A percentile compares a stretch with the other conserved stretches of the same genome.
phyloP scores from a whole-genome alignment of 1,140 invertebrate genomes.

The Caenorhabditis tropicalis region DNA sequence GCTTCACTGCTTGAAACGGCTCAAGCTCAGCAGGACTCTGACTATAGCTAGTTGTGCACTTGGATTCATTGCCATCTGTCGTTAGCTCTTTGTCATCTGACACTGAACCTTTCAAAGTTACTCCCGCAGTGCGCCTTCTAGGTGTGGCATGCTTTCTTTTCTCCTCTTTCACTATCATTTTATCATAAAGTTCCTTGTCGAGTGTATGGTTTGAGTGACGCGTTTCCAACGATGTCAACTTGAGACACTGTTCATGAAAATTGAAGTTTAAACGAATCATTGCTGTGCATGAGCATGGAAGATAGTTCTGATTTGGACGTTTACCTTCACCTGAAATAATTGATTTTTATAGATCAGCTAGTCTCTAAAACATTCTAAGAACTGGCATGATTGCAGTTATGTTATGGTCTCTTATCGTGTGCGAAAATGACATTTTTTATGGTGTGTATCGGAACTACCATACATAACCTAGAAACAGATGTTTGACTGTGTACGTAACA shows the following conservation, averaged over 20 bases:
- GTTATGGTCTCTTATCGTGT: too few relatives aligned
- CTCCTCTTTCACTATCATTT: background rate
- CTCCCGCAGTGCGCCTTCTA: background rate
- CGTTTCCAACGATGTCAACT: conserved; percentile 54
- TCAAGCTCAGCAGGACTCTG: background rate
- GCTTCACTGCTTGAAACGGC: too few relatives aligned
- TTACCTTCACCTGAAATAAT: conserved; percentile 65
- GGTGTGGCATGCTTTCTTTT: background rate
- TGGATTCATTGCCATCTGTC: too few relatives aligned
- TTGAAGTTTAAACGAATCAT: conserved; percentile 68
- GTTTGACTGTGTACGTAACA: background rate
- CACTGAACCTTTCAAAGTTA: too few relatives aligned
- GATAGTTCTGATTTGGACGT: conserved; percentile 67
- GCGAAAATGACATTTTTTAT: too few relatives aligned
- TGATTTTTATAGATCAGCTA: background rate
- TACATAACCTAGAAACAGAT: background rate
- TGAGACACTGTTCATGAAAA: conserved; percentile 50
- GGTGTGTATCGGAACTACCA: too few relatives aligned
- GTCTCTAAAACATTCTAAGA: too few relatives aligned
- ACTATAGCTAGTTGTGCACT: too few relatives aligned
- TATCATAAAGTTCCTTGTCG: conserved; percentile 18
- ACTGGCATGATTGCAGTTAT: too few relatives aligned
- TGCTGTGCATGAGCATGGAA: conserved; percentile 66
- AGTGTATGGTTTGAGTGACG: conserved; percentile 38
- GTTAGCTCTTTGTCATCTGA: too few relatives aligned